Percentiles rank a stretch among this genome's conserved stretches.
Conservation (phyloP, 2,797 vertebrate species). For the Brotula barbata region DNA sequence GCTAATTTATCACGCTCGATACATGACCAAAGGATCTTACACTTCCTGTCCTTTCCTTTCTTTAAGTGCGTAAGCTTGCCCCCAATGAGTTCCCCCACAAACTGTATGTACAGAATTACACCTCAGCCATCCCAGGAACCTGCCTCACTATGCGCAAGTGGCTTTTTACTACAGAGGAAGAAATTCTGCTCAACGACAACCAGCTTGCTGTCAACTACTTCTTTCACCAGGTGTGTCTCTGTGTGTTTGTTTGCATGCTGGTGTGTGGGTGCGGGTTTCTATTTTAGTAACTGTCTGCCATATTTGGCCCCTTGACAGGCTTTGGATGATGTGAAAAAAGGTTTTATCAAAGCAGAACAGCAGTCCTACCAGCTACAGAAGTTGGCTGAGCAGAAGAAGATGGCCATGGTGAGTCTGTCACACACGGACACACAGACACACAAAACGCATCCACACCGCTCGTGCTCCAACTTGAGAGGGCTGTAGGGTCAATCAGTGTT, state of each 20-base stretch:
- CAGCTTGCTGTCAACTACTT: slow-evolving; percentile 93
- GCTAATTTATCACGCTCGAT: too few relatives aligned
- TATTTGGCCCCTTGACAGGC: slow-evolving; percentile 75
- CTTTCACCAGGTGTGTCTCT: slow-evolving; percentile 82
- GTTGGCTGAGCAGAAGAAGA: slow-evolving; percentile 92
- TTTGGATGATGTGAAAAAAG: slow-evolving; percentile 92
- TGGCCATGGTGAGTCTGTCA: slow-evolving; percentile 86
- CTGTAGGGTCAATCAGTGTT: background rate
- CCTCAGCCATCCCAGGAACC: slow-evolving; percentile 93
- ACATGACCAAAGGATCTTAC: too few relatives aligned
- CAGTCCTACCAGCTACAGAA: slow-evolving; percentile 97
- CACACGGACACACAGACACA: background rate
- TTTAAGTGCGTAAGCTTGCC: slow-evolving; percentile 89
- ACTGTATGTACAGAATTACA: slow-evolving; percentile 97
- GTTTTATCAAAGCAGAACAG: slow-evolving; percentile 92
- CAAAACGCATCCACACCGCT: background rate
- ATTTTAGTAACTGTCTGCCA: background rate
- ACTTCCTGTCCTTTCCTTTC: slow-evolving; percentile 16
- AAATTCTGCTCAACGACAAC: slow-evolving; percentile 93
- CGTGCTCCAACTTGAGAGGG: background rate
- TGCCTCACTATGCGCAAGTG: slow-evolving; percentile 94
- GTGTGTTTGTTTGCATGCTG: background rate
- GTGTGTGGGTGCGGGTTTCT: background rate
- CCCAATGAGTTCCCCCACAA: slow-evolving; percentile 99
- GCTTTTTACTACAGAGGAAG: slow-evolving; percentile 96